Conservation (phyloP, 2,797 vertebrate species). For the Micromesistius poutassou region DNA sequence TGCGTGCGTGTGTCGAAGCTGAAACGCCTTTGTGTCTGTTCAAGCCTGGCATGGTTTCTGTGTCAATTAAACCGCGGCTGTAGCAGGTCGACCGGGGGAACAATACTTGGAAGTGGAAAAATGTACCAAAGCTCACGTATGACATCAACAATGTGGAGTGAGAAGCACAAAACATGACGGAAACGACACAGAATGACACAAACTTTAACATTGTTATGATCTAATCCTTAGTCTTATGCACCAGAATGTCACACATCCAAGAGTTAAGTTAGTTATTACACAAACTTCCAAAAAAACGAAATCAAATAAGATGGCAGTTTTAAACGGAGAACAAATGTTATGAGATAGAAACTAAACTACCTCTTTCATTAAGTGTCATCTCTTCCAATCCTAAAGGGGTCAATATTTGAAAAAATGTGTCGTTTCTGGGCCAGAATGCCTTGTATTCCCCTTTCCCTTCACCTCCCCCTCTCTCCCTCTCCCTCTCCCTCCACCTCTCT, state of each 20-base stretch:
- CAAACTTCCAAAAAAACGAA: not conserved
- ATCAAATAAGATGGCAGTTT: not conserved
- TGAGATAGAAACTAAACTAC: not conserved
- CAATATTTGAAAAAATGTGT: conserved; percentile 31
- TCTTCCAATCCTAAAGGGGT: not conserved
- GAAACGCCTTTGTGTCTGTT: conserved; percentile 17
- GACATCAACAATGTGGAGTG: conserved; percentile 48
- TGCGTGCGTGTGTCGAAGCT: conserved; percentile 25
- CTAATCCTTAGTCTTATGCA: not conserved
- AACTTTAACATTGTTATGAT: not conserved
- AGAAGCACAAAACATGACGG: conserved; percentile 9
- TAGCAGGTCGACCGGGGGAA: conserved; percentile 33
- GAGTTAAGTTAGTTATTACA: not conserved
- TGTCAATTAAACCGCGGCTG: conserved; percentile 27
- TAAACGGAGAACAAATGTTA: not conserved
- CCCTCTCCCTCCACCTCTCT: not conserved
- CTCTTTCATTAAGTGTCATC: not conserved
- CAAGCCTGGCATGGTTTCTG: conserved; percentile 28
- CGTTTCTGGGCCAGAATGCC: conserved; percentile 42
- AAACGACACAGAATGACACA: conserved; percentile 30
- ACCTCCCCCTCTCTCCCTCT: conserved; percentile 13
- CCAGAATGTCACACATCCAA: not conserved
- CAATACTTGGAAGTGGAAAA: conserved; percentile 67
- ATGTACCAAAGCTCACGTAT: conserved; percentile 37
- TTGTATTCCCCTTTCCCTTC: conserved; percentile 5